Conservation (phyloP, 2,797 vertebrate species). For the Xiphorhynchus erythropygius region DNA sequence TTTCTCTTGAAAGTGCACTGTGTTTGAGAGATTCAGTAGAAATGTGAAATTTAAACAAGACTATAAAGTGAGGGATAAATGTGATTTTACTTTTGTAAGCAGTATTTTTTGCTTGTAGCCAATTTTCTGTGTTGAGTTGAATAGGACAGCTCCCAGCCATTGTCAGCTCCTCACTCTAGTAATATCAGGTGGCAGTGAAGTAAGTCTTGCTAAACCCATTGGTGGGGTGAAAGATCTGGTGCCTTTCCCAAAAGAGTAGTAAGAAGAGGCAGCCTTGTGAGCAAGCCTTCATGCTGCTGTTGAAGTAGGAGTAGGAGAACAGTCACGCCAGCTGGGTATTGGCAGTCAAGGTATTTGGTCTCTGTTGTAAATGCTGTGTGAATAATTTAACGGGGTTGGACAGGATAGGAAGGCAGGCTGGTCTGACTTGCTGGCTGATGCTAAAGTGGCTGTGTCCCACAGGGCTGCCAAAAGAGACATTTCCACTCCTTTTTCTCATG, state of each 20-base stretch:
- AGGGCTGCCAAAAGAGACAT: background rate
- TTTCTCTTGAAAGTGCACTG: background rate
- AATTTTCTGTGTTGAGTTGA: background rate
- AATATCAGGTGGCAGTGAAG: background rate
- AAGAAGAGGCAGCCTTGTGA: background rate
- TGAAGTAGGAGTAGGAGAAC: background rate
- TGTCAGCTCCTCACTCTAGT: background rate
- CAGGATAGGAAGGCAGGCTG: background rate
- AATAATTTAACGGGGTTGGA: background rate
- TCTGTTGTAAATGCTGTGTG: background rate
- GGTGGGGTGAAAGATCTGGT: background rate
- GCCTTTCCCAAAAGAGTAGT: background rate
- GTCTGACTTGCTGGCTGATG: background rate
- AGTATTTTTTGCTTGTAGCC: background rate
- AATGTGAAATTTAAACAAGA: background rate
- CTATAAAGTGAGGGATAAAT: background rate
- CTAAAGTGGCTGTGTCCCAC: background rate
- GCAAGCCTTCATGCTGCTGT: background rate
- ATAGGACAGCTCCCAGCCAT: background rate
- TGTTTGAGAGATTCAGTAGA: background rate
- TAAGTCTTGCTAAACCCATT: background rate
- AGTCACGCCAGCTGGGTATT: background rate
- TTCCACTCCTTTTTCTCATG: background rate
- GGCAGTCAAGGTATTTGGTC: background rate
- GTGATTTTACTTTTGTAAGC: background rate